Base-by-base conservation (phyloP, 2,888 invertebrate species). In the Tuta absoluta region DNA sequence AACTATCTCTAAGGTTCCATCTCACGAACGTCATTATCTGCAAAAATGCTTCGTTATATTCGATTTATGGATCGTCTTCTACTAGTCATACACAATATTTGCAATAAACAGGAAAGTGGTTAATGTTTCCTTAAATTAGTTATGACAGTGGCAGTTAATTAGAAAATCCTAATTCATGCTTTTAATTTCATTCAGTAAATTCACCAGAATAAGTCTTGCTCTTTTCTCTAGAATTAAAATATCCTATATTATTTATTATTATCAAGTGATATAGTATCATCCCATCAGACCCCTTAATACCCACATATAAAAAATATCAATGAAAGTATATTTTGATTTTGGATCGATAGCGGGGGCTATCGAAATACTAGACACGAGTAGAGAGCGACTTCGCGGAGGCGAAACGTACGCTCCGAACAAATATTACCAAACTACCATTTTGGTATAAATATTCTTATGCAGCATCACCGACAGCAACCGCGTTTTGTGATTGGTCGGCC, bases 191-290 rank as follows among this genome's bases (percentile, higher is more conserved):
- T 75, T 72, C 77, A 71, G 73, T 76, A 75, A 71, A 68, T 73
- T 74, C 74, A 76, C 72, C 73, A 76, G 75, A 77, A 77, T 76
- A 79, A 76, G 76, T 76, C 75, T 78, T 73, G 75, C 72, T 75
- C 76, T 74, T 78, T 68, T 67, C 65, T 74, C 68, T 76, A 74
- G 73, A 75, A 76, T 76, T 75, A 73, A 69, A 62, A 74, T 76
- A 77, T 72, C 71, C 74, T 66, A 66, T 64, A 48, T 28, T 75
- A 75, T 68, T 33, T 65, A 69, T 71, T 73, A 75, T 74, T 75
- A 75, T 74, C 74, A 67, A 74, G 75, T 72, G 69, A 73, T 72
- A 71, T 62, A n/a, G n/a, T n/a, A 49, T 62, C 73, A 73, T 72
- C 70, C 67, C 70, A 51, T 68, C 67, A 67, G 68, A 71, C 69